These are phyloP conservation scores for Origma solitaria DNA, from an alignment of 2,113 vertebrate genomes.

Conservation along the genomic window DNA sequence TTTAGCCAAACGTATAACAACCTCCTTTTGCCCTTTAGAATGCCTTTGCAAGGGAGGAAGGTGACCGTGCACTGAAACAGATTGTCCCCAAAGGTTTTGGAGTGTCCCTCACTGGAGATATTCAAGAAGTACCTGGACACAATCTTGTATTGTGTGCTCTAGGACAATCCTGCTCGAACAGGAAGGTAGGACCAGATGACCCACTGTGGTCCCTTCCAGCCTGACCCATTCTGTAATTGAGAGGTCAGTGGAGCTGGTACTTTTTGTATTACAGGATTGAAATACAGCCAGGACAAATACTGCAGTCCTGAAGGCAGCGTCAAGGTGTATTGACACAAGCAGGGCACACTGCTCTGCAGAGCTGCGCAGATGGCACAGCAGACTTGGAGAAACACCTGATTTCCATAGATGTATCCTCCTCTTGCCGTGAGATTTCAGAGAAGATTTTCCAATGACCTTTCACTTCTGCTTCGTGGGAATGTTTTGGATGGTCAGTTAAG, in stretches of 20 bases:
- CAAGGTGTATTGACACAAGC: background rate
- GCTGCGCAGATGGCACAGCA: background rate
- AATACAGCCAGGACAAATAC: background rate
- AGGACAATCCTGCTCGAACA: background rate
- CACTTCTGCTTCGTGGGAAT: background rate
- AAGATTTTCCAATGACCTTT: background rate
- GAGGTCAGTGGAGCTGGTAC: background rate
- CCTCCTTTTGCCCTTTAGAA: background rate
- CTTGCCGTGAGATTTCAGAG: background rate
- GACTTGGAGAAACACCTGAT: accelerated
- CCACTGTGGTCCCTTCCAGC: background rate
- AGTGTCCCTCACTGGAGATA: background rate
- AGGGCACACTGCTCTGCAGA: background rate
- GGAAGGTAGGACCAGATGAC: background rate
- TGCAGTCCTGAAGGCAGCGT: background rate
- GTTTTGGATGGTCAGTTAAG: background rate
- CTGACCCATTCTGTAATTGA: background rate
- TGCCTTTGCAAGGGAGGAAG: background rate
- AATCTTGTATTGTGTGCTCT: background rate
- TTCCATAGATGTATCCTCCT: background rate
- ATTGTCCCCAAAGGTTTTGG: accelerated
- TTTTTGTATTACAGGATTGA: background rate
- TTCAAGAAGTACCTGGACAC: background rate
- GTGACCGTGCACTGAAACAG: background rate
- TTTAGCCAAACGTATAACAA: background rate